A percentile compares a stretch with the other conserved stretches of the same genome.
phyloP scores from a whole-genome alignment of 2,888 invertebrate genomes.

The Nemotelus pantherinus region DNA sequence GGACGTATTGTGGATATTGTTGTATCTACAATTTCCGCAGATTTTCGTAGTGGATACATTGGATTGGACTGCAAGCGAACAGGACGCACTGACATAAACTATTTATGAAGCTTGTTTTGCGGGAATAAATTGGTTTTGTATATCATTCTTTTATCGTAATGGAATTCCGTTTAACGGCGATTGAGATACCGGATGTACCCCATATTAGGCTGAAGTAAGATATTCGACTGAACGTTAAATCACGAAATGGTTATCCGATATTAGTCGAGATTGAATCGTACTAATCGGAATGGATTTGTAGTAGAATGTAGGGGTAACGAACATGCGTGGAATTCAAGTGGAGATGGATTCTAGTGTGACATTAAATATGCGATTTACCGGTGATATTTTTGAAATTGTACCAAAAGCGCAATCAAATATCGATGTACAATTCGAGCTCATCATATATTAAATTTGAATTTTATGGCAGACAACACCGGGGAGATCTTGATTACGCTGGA shows the following conservation, averaged over 20 bases:
- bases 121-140: slow-evolving; percentile 16
- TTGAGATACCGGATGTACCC: neutral
- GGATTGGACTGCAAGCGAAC: neutral
- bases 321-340: neutral
- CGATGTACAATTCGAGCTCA: no score
- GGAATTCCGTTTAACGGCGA: neutral
- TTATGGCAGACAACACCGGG: no score
- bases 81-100: slow-evolving; percentile 12
- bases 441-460: no score
- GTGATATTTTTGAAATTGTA: no score
- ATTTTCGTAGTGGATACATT: neutral
- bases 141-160: slow-evolving; percentile 31
- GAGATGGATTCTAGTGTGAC: neutral
- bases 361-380: no score
- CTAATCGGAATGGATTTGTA: neutral
- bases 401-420: no score
- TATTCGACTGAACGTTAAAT: slow-evolving; percentile 17
- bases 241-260: neutral
- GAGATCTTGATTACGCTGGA: no score
- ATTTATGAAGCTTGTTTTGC: slow-evolving; percentile 32
- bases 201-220: neutral
- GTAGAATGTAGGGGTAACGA: neutral
- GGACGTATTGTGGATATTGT: no score
- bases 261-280: neutral
- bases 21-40: no score